A percentile compares a stretch with the other conserved stretches of the same genome.
Conservation (phyloP, 2,797 vertebrate species). For the Carcharodon carcharias region DNA sequence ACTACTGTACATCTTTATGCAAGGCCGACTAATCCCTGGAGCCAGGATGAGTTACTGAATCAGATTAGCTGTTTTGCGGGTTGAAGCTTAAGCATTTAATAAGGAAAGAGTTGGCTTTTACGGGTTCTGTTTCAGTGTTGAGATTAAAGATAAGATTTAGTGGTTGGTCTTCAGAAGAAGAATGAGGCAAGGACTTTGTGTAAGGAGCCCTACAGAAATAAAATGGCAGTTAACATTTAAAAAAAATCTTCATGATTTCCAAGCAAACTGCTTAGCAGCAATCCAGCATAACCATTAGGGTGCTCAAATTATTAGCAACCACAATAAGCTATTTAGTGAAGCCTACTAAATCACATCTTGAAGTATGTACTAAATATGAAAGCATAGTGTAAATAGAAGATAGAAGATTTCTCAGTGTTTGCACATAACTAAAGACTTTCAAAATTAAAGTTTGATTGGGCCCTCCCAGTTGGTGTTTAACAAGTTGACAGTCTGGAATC, state of each 20-base stretch:
- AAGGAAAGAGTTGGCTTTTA: not conserved
- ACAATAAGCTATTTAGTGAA: not conserved
- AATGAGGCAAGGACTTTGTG: not conserved
- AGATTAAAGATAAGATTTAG: not conserved
- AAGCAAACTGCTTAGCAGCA: not conserved
- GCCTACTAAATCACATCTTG: not conserved
- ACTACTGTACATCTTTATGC: not conserved
- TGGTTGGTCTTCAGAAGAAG: not conserved
- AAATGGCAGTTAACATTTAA: constrained; percentile 9
- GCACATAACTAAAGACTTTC: not conserved
- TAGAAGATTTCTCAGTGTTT: not conserved
- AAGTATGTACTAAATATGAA: not conserved
- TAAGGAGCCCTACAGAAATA: not conserved
- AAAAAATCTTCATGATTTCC: not conserved
- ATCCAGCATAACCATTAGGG: no score
- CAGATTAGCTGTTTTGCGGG: not conserved
- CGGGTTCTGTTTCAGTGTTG: not conserved
- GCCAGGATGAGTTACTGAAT: not conserved
- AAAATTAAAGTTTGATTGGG: not conserved
- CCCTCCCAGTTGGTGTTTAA: not conserved
- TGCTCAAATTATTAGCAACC: not conserved
- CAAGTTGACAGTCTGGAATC: not conserved
- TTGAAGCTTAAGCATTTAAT: not conserved
- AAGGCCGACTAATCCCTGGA: not conserved
- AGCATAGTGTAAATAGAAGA: not conserved